Evolutionary conservation across 2,113 vertebrate genomes (phyloP).

Genomic region (Rhynchomys soricoides): DNA sequence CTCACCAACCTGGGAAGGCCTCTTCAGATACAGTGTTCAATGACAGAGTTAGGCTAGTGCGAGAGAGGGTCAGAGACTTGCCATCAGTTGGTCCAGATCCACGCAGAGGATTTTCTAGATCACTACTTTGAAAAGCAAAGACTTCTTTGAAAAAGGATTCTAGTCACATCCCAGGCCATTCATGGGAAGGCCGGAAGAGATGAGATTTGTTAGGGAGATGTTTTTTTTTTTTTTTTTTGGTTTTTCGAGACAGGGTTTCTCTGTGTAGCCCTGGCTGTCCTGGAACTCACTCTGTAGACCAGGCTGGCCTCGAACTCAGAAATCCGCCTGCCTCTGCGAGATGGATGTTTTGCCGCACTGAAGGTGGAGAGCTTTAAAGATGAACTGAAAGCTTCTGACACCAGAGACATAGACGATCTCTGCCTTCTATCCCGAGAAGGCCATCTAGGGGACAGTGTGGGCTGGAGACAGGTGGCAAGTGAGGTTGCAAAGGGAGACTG

Average conservation of each 20-base stretch:
- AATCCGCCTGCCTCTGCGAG: too few relatives aligned
- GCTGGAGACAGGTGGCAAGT: not conserved
- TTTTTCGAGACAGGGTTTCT: too few relatives aligned
- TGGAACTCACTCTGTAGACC: too few relatives aligned
- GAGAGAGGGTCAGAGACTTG: not conserved
- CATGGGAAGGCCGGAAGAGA: not conserved
- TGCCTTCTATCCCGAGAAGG: not conserved
- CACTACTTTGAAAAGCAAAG: not conserved
- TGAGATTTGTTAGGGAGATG: too few relatives aligned
- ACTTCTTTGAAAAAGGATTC: not conserved
- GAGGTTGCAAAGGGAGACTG: not conserved
- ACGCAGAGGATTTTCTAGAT: not conserved
- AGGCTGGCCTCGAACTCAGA: too few relatives aligned
- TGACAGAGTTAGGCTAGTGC: not conserved
- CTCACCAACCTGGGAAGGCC: not conserved
- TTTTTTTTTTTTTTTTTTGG: too few relatives aligned
- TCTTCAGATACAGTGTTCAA: not conserved
- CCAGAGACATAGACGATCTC: not conserved
- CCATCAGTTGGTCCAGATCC: not conserved
- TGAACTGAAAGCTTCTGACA: fast-evolving
- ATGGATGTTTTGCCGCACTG: too few relatives aligned
- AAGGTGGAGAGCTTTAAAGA: not conserved
- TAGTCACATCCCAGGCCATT: not conserved
- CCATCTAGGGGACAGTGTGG: not conserved
- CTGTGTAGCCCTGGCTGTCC: too few relatives aligned